Base-by-base conservation (phyloP, 2,113 vertebrate species). In the Sapayoa aenigma region DNA sequence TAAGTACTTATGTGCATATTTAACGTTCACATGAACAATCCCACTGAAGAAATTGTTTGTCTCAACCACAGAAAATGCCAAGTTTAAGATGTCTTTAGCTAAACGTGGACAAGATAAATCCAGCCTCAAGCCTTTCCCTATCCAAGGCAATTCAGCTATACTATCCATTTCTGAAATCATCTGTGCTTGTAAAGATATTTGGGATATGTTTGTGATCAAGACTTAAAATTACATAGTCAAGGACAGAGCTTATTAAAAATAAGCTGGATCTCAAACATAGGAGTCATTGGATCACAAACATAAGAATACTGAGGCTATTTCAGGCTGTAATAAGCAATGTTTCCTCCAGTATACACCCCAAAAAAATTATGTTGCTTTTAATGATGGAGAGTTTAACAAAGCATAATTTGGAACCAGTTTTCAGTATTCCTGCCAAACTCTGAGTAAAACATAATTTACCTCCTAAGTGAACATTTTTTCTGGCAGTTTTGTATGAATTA, bases 381-480 rank as follows among this genome's bases (percentile, higher is more conserved):
- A 90, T 84, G 92, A 87, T 90, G 69, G 86, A 93, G 79, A 92
- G 56, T 46, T 78, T 90, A 95, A 94, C 88, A 96, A 96, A 96
- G 88, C 88, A 58, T 69, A 81, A 94, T 94, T 97, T 97, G 95
- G 95, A 96, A 93, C 49, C 49, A 84, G 69, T 92, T 93, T 75
- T 53, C 86, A 93, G 77, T 65, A 75, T 18, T 92, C 58, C 84
- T 95, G 95, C 95, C 96, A 96, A 97, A 93, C 14, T 90, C 77
- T 12, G 69, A 90, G 89, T 94, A 96, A 93, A 96, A 96, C 80
- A 96, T 93, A 58, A 93, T 94, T 96, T 96, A 96, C 90, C 95
- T 96, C 94, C 90, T 95, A 94, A 95, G 71, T 87, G 94, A 96
- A 94, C 89, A 79, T 90, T 96, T 96, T 90, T 96, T 89, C 92